phyloP scores from a whole-genome alignment of 2,797 vertebrate species.

The Babyrousa celebensis region DNA sequence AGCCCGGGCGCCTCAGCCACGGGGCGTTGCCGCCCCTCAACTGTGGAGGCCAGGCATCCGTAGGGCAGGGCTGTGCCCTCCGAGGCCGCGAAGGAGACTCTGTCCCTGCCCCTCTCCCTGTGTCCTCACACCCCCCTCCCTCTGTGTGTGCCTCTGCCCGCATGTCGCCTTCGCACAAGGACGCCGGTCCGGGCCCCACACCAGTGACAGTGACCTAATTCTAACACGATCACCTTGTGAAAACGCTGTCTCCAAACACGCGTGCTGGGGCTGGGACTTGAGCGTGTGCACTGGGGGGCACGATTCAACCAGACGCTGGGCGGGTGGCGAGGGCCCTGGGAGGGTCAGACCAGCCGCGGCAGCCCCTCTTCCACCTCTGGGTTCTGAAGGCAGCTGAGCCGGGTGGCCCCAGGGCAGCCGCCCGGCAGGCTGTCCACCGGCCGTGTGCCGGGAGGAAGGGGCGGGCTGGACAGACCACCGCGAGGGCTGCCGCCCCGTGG shows the following conservation, averaged over 20 bases:
- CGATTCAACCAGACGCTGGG: rapidly evolving
- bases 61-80: too few relatives aligned
- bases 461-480: too few relatives aligned
- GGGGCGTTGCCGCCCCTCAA: rapidly evolving
- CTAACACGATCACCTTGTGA: rapidly evolving
- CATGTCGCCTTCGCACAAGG: rapidly evolving
- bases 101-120: rapidly evolving
- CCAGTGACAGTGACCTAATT: rapidly evolving
- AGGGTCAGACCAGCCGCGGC: not conserved
- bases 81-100: rapidly evolving
- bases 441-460: not conserved
- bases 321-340: rapidly evolving
- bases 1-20: rapidly evolving
- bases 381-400: not conserved
- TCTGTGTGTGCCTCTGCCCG: rapidly evolving
- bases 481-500: rapidly evolving
- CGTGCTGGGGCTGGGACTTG: not conserved
- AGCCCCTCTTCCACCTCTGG: not conserved
- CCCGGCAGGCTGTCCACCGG: rapidly evolving
- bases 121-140: rapidly evolving
- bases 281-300: rapidly evolving
- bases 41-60: rapidly evolving
- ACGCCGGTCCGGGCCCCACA: rapidly evolving
- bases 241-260: rapidly evolving
- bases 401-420: rapidly evolving